These are phyloP conservation scores for Chloropsis cyanopogon DNA, from an alignment of 2,113 vertebrate species.

Conservation along the genomic window DNA sequence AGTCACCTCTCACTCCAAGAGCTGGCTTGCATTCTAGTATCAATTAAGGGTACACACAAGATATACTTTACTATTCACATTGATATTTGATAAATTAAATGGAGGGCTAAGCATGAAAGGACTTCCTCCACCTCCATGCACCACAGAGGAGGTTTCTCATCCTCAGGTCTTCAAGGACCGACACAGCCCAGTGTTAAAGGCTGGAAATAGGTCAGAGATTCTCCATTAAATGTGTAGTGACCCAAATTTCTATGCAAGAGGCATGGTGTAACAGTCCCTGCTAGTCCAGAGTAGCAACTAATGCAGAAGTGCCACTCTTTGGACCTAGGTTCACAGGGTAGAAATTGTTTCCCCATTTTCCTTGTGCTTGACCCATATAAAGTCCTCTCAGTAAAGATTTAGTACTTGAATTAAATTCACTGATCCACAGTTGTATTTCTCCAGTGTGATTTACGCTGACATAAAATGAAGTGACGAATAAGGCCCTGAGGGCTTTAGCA, in stretches of 20 bases:
- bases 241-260: background rate
- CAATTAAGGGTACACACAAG: background rate
- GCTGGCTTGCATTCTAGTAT: background rate
- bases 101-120: background rate
- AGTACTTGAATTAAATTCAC: slow-evolving; percentile 47
- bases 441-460: slow-evolving; percentile 31
- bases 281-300: background rate
- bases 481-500: slow-evolving; percentile 35
- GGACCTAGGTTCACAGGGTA: background rate
- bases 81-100: background rate
- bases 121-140: background rate
- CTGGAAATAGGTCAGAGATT: slow-evolving; percentile 33
- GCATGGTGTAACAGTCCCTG: background rate
- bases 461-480: slow-evolving; percentile 38
- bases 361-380: slow-evolving; percentile 52
- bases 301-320: background rate
- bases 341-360: background rate
- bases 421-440: slow-evolving; percentile 27
- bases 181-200: background rate
- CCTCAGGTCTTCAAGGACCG: background rate
- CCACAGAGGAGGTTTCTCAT: background rate
- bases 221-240: background rate
- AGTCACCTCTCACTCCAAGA: background rate
- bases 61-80: background rate
- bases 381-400: slow-evolving; percentile 12